Evolutionary conservation across 2,113 vertebrate genomes (phyloP).

Genomic region (Chamaea fasciata): DNA sequence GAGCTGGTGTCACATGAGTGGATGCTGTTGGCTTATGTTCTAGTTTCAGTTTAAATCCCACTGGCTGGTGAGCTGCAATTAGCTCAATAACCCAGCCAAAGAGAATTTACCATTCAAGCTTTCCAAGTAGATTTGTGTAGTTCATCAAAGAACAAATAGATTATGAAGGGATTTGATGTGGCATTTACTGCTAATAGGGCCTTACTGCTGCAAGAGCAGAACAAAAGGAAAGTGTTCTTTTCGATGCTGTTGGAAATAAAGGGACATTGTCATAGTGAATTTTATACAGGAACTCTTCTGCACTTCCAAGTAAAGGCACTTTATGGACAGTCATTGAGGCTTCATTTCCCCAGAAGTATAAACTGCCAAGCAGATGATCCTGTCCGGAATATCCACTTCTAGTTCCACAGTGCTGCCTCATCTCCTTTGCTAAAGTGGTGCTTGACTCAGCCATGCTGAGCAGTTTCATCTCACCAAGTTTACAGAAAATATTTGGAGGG

Average conservation of each 20-base stretch:
- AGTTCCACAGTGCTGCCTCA: not conserved
- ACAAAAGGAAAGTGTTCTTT: not conserved
- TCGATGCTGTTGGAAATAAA: not conserved
- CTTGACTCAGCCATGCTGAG: not conserved
- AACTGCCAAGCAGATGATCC: not conserved
- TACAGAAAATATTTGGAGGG: not conserved
- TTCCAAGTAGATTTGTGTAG: conserved; percentile 32
- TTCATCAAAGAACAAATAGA: conserved; percentile 17
- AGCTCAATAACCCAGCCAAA: conserved; percentile 2
- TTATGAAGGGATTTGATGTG: conserved; percentile 1
- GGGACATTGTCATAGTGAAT: not conserved
- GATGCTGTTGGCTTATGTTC: not conserved
- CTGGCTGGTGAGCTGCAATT: not conserved
- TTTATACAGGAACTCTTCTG: not conserved
- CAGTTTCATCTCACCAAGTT: not conserved
- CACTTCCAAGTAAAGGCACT: not conserved
- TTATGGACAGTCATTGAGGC: not conserved
- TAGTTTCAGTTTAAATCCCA: conserved; percentile 7
- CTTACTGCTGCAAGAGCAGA: not conserved
- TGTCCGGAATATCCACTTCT: not conserved
- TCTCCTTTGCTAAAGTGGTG: not conserved
- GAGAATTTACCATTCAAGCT: not conserved
- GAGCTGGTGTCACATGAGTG: not conserved
- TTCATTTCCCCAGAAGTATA: not conserved
- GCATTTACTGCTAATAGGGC: not conserved